Base-by-base conservation (phyloP, 2,888 invertebrate species). In the Micoletzkya japonica region DNA sequence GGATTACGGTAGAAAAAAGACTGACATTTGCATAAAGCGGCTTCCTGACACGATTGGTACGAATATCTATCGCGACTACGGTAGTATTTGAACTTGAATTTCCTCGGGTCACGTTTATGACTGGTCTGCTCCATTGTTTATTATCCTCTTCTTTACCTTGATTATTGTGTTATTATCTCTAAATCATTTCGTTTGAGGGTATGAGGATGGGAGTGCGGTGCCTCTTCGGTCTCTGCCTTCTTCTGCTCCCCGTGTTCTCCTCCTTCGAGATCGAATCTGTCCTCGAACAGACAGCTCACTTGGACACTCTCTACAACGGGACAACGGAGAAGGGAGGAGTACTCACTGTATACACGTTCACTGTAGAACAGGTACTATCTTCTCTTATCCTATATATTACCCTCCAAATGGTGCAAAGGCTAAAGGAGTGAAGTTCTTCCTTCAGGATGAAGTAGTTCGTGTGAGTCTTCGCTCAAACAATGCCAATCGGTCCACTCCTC, bases 401-500 rank as follows among this genome's bases (percentile, higher is more conserved):
- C 39, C 39, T 37, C 4, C 14, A 28, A 14, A 6, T 14, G 4
- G 2, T 14, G 24, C 2, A 52, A 4, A 10, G 14, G 24, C 2
- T 26, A n/a, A 10, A 17, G 4, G 4, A 20, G 14, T 3, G 6
- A 37, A 24, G 37, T 26, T 37, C 24, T 3, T 34, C 24, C 20
- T 54, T 36, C 6, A 68, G 68, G 44, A 68, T 44, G 57, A 57
- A 30, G 72, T 70, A 14, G 66, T 72, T 49, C 56, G 72, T 20
- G 52, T 72, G 26, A 39, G 54, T 7, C 56, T 72, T 37, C 32
- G 28, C 24, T 70, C 69, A 28, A 36, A 32, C 1, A 26, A 72
- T n/a, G 69, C 72, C 2, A 58, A 54, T 32, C 28, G 6, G 30
- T 52, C 44, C 20, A 58, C 37, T n/a, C 75, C 78, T 0, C 63